A percentile compares a stretch with the other conserved stretches of the same genome.
phyloP scores from a whole-genome alignment of 2,113 vertebrate species.

The Protomyctophum bolini region DNA sequence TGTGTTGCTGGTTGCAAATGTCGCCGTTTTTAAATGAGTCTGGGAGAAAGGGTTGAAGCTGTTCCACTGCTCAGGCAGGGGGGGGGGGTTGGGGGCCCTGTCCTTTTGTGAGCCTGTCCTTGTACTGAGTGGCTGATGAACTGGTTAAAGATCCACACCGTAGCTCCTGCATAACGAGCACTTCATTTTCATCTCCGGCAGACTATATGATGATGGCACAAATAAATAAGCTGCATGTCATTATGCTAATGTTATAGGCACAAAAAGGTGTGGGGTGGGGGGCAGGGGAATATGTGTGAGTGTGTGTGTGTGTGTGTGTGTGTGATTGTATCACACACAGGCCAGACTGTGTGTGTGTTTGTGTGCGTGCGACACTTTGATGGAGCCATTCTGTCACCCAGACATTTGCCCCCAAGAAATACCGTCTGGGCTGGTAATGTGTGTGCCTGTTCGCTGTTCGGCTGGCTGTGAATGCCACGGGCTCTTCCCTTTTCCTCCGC shows the following conservation, averaged over 20 bases:
- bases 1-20: not conserved
- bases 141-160: conserved; percentile 35
- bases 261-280: conserved; percentile 20
- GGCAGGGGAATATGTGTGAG: not conserved
- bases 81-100: not conserved
- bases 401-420: conserved; percentile 43
- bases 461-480: conserved; percentile 19
- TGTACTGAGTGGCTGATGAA: conserved; percentile 45
- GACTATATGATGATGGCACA: conserved; percentile 52
- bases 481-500: not conserved
- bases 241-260: conserved; percentile 55
- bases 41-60: not conserved
- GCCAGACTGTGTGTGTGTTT: conserved; percentile 17
- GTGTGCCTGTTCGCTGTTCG: conserved; percentile 6
- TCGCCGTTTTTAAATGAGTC: conserved; percentile 25
- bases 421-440: conserved; percentile 31
- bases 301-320: conserved; percentile 4
- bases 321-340: not conserved
- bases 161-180: conserved; percentile 36
- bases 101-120: conserved; percentile 6
- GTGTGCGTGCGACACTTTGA: conserved; percentile 23
- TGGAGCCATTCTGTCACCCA: conserved; percentile 45
- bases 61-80: not conserved
- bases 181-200: conserved; percentile 48
- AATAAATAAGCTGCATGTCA: conserved; percentile 53